Conservation (phyloP, 2,888 invertebrate genomes). For the Teinopalpus imperialis region DNA sequence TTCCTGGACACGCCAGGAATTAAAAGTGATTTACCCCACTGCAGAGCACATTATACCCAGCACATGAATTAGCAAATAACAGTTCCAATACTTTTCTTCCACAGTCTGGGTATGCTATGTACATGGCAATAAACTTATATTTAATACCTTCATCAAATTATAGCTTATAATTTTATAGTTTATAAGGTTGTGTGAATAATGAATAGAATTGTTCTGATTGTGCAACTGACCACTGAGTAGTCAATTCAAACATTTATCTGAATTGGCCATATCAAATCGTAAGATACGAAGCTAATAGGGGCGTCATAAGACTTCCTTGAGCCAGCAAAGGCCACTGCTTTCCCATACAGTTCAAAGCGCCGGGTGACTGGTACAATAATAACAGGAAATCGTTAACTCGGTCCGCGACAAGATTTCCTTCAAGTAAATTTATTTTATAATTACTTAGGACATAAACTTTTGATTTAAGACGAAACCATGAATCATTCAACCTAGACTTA, state of each 20-base stretch:
- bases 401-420: constrained; percentile 31
- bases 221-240: neutral
- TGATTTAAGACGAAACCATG: constrained; percentile 11
- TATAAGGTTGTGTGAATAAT: constrained; percentile 5
- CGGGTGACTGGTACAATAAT: constrained; percentile 35
- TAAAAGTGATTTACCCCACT: too few species aligned
- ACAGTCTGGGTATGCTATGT: too few species aligned
- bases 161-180: too few species aligned
- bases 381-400: constrained; percentile 38
- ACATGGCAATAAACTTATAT: too few species aligned
- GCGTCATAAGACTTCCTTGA: constrained; percentile 30
- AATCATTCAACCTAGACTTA: too few species aligned
- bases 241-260: constrained; percentile 13
- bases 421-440: constrained; percentile 33
- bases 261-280: constrained; percentile 23
- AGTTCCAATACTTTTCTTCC: too few species aligned
- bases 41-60: too few species aligned
- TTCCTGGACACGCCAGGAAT: too few species aligned
- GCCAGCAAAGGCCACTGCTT: constrained; percentile 60
- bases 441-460: constrained; percentile 13
- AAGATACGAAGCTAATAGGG: constrained; percentile 19
- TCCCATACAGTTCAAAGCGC: constrained; percentile 37
- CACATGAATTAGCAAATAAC: too few species aligned
- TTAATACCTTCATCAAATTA: too few species aligned
- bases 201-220: neutral